Percentiles rank a stretch among this genome's conserved stretches.
phyloP scores from a whole-genome alignment of 2,113 vertebrate species.

The Limnothrissa miodon region DNA sequence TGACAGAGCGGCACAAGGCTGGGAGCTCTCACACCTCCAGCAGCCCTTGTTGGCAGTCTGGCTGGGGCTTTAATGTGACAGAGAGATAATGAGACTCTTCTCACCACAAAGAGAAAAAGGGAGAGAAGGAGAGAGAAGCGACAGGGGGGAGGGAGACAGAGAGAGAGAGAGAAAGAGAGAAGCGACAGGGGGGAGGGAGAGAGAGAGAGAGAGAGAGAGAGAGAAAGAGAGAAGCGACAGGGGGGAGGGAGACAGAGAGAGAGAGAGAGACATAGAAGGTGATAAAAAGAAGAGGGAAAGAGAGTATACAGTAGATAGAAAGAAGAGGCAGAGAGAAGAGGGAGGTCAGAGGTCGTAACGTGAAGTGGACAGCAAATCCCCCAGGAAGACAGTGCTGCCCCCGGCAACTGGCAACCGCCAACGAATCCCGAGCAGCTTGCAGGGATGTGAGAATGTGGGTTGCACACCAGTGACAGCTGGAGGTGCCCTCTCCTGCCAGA shows the following conservation, averaged over 20 bases:
- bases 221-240: background rate
- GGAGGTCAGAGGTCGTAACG: constrained; percentile 16
- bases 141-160: background rate
- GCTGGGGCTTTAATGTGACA: constrained; percentile 35
- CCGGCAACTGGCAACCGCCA: constrained; percentile 17
- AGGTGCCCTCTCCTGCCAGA: constrained; percentile 13
- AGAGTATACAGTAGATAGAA: background rate
- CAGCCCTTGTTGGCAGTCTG: constrained; percentile 20
- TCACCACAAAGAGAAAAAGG: background rate
- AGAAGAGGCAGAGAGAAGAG: background rate
- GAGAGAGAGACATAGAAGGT: background rate
- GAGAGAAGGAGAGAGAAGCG: background rate
- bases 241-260: background rate
- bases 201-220: background rate
- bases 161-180: background rate
- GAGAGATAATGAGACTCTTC: constrained; percentile 37
- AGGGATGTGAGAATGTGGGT: constrained; percentile 7
- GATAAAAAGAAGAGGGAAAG: background rate
- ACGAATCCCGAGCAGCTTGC: background rate
- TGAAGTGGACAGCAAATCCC: constrained; percentile 23
- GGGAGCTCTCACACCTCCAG: constrained; percentile 44
- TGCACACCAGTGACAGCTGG: background rate
- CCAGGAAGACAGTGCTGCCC: background rate
- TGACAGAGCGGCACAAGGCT: background rate
- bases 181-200: no score